A percentile compares a stretch with the other conserved stretches of the same genome.
Evolutionary conservation across 2,888 invertebrate genomes (phyloP).

Genomic region (Zaprionus lineosus): DNA sequence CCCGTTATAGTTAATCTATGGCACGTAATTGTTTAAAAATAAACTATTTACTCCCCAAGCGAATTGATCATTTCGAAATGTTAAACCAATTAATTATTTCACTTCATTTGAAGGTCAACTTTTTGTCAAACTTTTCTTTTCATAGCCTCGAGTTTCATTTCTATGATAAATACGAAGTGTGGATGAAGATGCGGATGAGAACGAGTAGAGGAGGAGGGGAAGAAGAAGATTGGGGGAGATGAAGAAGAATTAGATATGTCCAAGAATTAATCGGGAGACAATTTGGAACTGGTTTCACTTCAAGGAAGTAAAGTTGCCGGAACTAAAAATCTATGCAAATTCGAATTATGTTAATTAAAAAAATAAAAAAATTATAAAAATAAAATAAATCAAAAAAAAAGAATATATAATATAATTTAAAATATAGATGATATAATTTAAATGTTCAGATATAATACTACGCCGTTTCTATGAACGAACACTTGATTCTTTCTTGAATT

Average conservation of each 20-base stretch:
- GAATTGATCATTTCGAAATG: slow-evolving; percentile 26
- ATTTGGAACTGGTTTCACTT: slow-evolving; percentile 48
- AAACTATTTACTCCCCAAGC: slow-evolving; percentile 4
- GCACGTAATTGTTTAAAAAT: slow-evolving; percentile 5
- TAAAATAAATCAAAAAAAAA: too few species aligned
- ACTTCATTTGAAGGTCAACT: slow-evolving; percentile 28
- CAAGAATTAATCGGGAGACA: too few species aligned
- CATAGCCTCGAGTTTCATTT: slow-evolving; percentile 8
- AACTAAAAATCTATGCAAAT: slow-evolving; percentile 49
- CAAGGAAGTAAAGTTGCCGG: slow-evolving; percentile 63
- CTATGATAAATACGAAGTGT: neutral
- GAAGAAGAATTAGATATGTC: neutral
- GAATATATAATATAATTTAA: too few species aligned
- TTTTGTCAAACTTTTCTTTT: slow-evolving; percentile 3
- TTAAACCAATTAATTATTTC: slow-evolving; percentile 43
- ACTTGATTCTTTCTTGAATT: too few species aligned
- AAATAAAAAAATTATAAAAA: too few species aligned
- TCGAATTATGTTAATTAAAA: slow-evolving; percentile 40
- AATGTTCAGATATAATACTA: too few species aligned
- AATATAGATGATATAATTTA: too few species aligned
- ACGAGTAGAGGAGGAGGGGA: too few species aligned
- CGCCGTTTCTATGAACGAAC: too few species aligned
- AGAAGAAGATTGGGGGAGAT: slow-evolving; percentile 5
- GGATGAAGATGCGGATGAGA: too few species aligned
- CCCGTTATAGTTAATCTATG: too few species aligned